Base-by-base conservation (phyloP, 2,888 invertebrate genomes). In the Mythimna ferrago region DNA sequence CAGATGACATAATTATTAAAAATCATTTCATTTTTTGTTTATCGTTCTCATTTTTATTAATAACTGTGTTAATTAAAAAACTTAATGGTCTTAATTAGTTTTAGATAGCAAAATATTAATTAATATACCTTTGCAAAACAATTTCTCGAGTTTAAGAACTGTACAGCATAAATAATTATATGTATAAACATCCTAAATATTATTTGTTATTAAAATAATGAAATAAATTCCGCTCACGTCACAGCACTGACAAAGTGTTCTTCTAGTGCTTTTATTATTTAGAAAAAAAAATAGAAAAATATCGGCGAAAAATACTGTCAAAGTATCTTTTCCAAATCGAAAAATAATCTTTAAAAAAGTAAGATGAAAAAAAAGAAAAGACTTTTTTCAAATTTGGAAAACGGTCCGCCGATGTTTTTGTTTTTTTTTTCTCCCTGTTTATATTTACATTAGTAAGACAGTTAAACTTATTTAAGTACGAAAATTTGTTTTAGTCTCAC, bases 381-480 rank as follows among this genome's bases (percentile, higher is more conserved):
- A 14, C 3, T 3, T 32, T 38, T 72, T 75, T 68, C 69, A 19
- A 35, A 38, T 54, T 66, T 10, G 35, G 54, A 75, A 64, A 73
- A 21, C 21, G 0, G 44, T 65, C 26, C 65, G 78, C 83, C 81
- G 62, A 76, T 74, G 83, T 78, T 83, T 80, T 76, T 62, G 54
- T 56, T 70, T 75, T 82, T 70, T 73, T 82, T 83, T 79, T 78
- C 73, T 79, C 60, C 70, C 66, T 76, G 71, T 78, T 77, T 73
- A 70, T 91, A 89, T 93, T 88, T 92, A 91, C 89, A 93, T 93
- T 91, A 92, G 91, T 92, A 86, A 69, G 75, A 88, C 79, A 87
- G 53, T 84, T 76, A 78, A 84, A 86, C 85, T 80, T 78, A 83
- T 85, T 78, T 86, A 81, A 84, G 82, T 85, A 87, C 85, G 82